These are phyloP conservation scores for Rapana venosa DNA, from an alignment of 2,888 invertebrate genomes.

Conservation along the genomic window DNA sequence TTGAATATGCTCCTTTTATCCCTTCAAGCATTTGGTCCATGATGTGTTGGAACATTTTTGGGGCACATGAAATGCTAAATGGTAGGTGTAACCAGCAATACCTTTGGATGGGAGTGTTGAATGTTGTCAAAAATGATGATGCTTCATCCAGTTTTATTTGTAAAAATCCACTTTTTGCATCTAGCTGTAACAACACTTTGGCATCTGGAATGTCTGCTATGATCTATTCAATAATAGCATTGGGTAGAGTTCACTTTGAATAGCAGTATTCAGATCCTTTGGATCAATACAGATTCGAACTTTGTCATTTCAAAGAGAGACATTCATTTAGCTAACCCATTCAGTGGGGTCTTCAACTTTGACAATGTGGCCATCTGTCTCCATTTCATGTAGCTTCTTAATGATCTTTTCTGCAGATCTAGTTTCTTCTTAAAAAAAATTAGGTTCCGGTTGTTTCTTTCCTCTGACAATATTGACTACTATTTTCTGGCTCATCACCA, in stretches of 20 bases:
- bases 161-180: slow-evolving; percentile 58
- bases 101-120: background rate
- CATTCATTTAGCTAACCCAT: slow-evolving; percentile 60
- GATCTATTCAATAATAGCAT: slow-evolving; percentile 55
- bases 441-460: too few species aligned
- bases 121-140: slow-evolving; percentile 48
- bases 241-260: slow-evolving; percentile 39
- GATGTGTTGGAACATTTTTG: background rate
- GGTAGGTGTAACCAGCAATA: background rate
- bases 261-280: background rate
- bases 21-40: slow-evolving; percentile 2
- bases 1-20: background rate
- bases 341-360: slow-evolving; percentile 55
- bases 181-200: slow-evolving; percentile 57
- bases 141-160: slow-evolving; percentile 57
- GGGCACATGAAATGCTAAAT: background rate
- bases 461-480: too few species aligned
- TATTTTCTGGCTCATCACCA: too few species aligned
- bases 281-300: slow-evolving; percentile 47
- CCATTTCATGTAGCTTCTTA: slow-evolving; percentile 57
- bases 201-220: slow-evolving; percentile 54
- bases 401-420: slow-evolving; percentile 44
- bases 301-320: slow-evolving; percentile 52
- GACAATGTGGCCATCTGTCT: slow-evolving; percentile 53
- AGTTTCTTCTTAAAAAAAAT: too few species aligned